Conservation (phyloP, 53 echinoderm and acorn worm genomes). For the Mesocentrotus franciscanus region DNA sequence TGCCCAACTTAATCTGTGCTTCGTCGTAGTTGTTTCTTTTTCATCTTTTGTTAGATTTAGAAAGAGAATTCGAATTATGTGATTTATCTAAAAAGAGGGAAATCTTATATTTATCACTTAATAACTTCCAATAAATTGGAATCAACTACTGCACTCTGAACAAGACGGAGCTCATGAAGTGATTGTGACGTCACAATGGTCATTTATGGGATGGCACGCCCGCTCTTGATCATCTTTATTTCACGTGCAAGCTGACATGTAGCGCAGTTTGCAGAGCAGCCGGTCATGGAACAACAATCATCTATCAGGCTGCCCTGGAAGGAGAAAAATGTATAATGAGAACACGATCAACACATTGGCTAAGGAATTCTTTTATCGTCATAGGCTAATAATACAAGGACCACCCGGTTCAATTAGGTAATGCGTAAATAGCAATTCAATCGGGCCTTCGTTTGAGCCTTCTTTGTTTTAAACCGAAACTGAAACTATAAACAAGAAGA, state of each 20-base stretch:
- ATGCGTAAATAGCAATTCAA: too few relatives aligned
- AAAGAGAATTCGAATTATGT: neutral
- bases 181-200: neutral
- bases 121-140: neutral
- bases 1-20: neutral
- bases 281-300: constrained; percentile 30
- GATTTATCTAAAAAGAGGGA: neutral
- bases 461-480: too few relatives aligned
- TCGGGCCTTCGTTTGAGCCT: too few relatives aligned
- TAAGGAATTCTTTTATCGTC: too few relatives aligned
- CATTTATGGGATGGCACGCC: constrained; percentile 24
- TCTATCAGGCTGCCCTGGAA: constrained; percentile 52
- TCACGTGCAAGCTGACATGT: constrained; percentile 57
- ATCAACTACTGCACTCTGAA: neutral
- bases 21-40: neutral
- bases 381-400: too few relatives aligned
- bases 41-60: too few relatives aligned
- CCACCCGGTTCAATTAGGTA: too few relatives aligned
- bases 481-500: too few relatives aligned
- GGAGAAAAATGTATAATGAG: neutral
- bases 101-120: neutral
- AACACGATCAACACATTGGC: too few relatives aligned
- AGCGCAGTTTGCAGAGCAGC: constrained; percentile 29
- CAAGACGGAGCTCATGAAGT: neutral
- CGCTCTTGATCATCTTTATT: constrained; percentile 27